Evolutionary conservation across 2,113 vertebrate species (phyloP).

Genomic region (Oryzias curvinotus): DNA sequence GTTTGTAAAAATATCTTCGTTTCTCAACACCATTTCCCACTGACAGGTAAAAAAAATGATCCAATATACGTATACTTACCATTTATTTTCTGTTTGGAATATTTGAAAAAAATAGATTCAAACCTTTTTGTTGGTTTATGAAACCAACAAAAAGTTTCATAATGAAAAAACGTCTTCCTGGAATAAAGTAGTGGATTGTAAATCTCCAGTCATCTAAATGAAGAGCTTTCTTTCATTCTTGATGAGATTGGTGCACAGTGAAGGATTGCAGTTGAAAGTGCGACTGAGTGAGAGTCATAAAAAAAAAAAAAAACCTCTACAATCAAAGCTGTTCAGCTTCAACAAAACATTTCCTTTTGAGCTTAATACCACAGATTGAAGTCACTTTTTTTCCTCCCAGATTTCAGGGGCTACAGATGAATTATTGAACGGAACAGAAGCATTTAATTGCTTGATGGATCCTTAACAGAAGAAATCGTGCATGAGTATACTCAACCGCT

Average conservation of each 20-base stretch:
- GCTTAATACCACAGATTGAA: slow-evolving; percentile 7
- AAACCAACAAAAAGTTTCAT: too few species aligned
- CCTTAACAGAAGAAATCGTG: slow-evolving; percentile 12
- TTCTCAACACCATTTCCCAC: too few species aligned
- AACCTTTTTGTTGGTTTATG: too few species aligned
- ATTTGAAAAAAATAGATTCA: too few species aligned
- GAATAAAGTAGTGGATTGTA: too few species aligned
- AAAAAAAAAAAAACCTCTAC: slow-evolving; percentile 38
- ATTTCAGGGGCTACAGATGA: background rate
- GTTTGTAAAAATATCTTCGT: too few species aligned
- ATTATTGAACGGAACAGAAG: slow-evolving; percentile 5
- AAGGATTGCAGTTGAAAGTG: slow-evolving; percentile 13
- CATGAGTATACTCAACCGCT: slow-evolving; percentile 28
- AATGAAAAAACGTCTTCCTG: too few species aligned
- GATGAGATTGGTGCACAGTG: slow-evolving; percentile 11
- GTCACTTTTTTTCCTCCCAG: background rate
- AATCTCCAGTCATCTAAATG: too few species aligned
- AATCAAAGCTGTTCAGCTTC: slow-evolving; percentile 7
- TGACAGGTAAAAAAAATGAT: too few species aligned
- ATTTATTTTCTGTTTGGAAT: too few species aligned
- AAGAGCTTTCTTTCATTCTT: too few species aligned
- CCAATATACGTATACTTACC: too few species aligned
- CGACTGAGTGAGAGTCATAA: background rate
- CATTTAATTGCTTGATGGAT: slow-evolving; percentile 6
- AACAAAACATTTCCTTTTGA: background rate